Evolutionary conservation across 2,888 invertebrate species (phyloP).

Genomic region (Sipha maydis): DNA sequence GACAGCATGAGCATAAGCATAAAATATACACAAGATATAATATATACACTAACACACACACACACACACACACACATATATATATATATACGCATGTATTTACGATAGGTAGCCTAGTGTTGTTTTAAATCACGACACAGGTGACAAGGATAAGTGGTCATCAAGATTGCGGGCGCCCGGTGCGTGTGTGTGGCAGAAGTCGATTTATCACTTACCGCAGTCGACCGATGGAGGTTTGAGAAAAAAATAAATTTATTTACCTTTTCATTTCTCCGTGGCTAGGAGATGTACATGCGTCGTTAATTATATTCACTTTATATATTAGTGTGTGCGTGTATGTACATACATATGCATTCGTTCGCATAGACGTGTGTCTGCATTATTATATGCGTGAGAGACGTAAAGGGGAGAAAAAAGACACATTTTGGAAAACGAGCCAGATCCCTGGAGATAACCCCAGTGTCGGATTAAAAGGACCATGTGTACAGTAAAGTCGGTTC

Average conservation of each 20-base stretch:
- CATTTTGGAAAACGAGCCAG: slow-evolving; percentile 33
- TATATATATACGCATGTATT: slow-evolving; percentile 15
- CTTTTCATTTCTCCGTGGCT: not conserved
- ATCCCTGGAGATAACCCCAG: slow-evolving; percentile 17
- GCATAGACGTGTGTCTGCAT: not conserved
- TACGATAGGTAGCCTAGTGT: slow-evolving; percentile 41
- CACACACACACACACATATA: slow-evolving; percentile 1
- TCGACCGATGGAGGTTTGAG: not conserved
- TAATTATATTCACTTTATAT: slow-evolving; percentile 3
- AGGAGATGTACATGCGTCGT: not conserved
- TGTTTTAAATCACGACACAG: slow-evolving; percentile 59
- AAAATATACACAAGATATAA: slow-evolving; percentile 16
- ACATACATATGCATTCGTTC: not conserved
- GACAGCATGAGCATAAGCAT: slow-evolving; percentile 40
- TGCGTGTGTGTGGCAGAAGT: slow-evolving; percentile 47
- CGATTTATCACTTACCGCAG: slow-evolving; percentile 49
- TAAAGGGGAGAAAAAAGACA: not conserved
- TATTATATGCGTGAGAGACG: slow-evolving; percentile 19
- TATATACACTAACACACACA: not conserved
- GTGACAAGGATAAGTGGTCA: slow-evolving; percentile 61
- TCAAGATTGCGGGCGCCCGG: slow-evolving; percentile 57
- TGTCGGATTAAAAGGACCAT: slow-evolving; percentile 51
- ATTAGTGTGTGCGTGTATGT: not conserved
- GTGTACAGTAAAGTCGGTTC: slow-evolving; percentile 22
- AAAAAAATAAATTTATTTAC: slow-evolving; percentile 13